phyloP scores from a whole-genome alignment of 2,888 invertebrate genomes.

The Caenorhabditis sp. region DNA sequence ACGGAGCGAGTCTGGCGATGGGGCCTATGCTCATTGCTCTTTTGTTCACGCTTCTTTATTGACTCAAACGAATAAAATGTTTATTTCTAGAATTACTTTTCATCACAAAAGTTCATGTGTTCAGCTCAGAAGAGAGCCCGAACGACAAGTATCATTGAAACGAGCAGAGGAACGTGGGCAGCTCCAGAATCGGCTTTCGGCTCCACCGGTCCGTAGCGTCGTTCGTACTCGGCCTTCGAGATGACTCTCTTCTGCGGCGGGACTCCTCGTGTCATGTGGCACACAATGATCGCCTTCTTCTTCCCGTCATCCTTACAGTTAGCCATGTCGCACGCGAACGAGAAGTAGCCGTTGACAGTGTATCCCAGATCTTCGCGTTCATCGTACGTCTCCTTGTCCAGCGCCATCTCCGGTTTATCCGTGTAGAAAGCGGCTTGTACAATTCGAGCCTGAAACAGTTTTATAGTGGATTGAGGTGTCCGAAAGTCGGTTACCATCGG shows the following conservation, averaged over 20 bases:
- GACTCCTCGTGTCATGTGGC: not conserved
- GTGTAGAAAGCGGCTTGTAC: not conserved
- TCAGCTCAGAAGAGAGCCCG: no score
- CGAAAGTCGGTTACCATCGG: not conserved
- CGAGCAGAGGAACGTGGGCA: not conserved
- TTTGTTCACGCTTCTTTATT: no score
- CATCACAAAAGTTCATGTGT: no score
- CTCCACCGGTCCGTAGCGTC: not conserved
- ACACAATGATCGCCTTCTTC: not conserved
- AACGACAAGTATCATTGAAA: no score
- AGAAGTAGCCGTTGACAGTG: not conserved
- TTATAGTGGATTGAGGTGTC: no score
- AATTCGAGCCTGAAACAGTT: not conserved
- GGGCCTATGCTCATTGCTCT: no score
- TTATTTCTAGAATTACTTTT: no score
- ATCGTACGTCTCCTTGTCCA: not conserved
- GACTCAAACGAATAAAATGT: no score
- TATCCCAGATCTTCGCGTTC: not conserved
- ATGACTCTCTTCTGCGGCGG: not conserved
- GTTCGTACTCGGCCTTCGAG: conserved; percentile 4
- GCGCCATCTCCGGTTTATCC: not conserved
- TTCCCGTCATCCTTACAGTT: not conserved
- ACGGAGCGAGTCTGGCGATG: no score
- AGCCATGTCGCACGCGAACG: not conserved
- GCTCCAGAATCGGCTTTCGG: not conserved